phyloP scores from a whole-genome alignment of 2,113 vertebrate species.

The Pongo abelii region DNA sequence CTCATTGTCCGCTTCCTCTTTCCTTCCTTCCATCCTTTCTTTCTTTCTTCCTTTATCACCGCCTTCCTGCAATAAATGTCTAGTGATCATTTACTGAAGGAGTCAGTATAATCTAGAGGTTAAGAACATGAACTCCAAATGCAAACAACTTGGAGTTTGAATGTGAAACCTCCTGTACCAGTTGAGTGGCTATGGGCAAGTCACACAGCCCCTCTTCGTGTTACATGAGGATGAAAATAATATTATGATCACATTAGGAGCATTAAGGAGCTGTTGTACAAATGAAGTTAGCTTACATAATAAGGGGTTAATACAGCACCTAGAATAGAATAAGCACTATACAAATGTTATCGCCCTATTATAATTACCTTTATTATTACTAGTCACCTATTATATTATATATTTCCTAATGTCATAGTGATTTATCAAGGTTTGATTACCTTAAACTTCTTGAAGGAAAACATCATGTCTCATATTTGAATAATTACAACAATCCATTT shows the following conservation, averaged over 20 bases:
- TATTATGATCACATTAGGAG: background rate
- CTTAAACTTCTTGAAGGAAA: background rate
- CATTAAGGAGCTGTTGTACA: background rate
- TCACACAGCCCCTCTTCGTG: background rate
- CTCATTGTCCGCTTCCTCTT: too few relatives aligned
- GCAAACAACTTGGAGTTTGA: background rate
- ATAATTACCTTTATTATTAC: background rate
- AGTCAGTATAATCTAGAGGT: background rate
- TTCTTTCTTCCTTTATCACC: background rate
- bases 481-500: background rate
- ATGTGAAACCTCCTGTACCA: background rate
- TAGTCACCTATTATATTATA: background rate
- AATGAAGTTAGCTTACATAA: background rate
- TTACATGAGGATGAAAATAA: background rate
- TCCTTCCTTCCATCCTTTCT: background rate
- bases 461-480: background rate
- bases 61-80: background rate
- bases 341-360: background rate
- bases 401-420: background rate
- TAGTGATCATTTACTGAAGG: background rate
- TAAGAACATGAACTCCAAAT: background rate
- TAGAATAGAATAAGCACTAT: background rate
- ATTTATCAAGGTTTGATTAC: slow-evolving; percentile 27
- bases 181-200: background rate
- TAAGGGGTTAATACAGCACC: background rate